Percentiles rank a stretch among this genome's conserved stretches.
Evolutionary conservation across 2,888 invertebrate genomes (phyloP).

Genomic region (Temnothorax unifasciatus): DNA sequence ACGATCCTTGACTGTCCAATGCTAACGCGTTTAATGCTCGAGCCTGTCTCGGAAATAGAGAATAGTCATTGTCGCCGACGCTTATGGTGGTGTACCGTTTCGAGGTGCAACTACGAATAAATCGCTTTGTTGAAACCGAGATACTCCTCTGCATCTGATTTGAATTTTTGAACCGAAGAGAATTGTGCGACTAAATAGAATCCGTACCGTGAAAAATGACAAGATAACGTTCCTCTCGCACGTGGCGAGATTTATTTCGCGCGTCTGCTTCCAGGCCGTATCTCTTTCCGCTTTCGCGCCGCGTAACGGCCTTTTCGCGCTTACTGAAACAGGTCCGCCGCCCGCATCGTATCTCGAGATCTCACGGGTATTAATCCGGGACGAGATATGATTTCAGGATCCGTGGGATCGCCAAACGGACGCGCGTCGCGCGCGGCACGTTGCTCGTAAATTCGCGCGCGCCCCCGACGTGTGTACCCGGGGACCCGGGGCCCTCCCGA

Average conservation of each 20-base stretch:
- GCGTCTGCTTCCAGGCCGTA: neutral
- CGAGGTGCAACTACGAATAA: neutral
- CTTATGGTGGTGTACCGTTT: constrained; percentile 26
- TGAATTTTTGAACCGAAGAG: neutral
- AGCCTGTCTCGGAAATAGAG: constrained; percentile 21
- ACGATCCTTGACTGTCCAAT: constrained; percentile 41
- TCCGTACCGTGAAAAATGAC: constrained; percentile 13
- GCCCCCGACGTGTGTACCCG: neutral
- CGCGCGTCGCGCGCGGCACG: constrained; percentile 29
- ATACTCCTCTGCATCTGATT: neutral
- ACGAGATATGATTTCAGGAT: constrained; percentile 50
- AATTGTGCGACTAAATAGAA: neutral
- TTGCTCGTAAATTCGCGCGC: constrained; percentile 46
- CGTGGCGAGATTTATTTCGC: constrained; percentile 2
- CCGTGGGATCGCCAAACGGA: constrained; percentile 31
- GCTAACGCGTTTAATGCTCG: neutral
- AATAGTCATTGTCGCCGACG: constrained; percentile 19
- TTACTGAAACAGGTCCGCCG: constrained; percentile 20
- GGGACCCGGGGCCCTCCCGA: constrained; percentile 45
- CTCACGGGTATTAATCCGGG: constrained; percentile 31
- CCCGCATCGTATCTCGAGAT: constrained; percentile 43
- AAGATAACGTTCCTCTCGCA: neutral
- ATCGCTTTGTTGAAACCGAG: neutral
- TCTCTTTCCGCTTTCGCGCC: constrained; percentile 19
- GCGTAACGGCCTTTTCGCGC: constrained; percentile 16